These are phyloP conservation scores for Amazona vittata DNA, from an alignment of 2,113 vertebrate species.

Conservation along the genomic window DNA sequence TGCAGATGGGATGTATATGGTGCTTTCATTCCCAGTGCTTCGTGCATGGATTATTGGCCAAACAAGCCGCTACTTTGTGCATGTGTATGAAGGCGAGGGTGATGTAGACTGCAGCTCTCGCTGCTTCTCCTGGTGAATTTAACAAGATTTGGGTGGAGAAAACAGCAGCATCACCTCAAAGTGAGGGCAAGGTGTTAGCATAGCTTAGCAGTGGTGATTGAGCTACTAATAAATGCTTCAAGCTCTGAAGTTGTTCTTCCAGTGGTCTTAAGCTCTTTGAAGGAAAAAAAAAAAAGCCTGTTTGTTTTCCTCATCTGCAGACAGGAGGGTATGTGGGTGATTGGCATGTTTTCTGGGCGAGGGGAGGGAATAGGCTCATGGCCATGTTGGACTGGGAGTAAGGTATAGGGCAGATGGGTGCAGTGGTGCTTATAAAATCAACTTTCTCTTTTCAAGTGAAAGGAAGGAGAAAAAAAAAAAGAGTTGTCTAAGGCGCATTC, in stretches of 20 bases:
- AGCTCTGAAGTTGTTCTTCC: background rate
- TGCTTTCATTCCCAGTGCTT: background rate
- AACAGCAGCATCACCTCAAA: background rate
- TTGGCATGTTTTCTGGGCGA: background rate
- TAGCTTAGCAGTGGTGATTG: background rate
- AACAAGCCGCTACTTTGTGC: fast-evolving
- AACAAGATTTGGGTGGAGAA: background rate
- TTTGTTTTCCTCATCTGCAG: background rate
- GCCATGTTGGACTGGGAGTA: background rate
- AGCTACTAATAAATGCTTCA: background rate
- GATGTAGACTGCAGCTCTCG: background rate
- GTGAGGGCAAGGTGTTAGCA: background rate
- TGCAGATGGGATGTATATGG: background rate
- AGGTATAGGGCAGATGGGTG: background rate
- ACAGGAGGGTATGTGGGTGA: background rate
- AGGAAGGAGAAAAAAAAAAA: background rate
- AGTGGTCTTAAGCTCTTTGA: background rate
- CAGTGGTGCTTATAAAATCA: background rate
- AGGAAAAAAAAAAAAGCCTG: background rate
- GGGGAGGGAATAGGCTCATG: background rate
- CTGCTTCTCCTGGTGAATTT: background rate
- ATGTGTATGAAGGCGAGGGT: background rate
- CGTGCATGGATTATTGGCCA: background rate
- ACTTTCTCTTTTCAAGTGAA: background rate
- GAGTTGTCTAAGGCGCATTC: background rate